phyloP scores from a whole-genome alignment of 1,140 invertebrate genomes.

The Subanguina moxae region DNA sequence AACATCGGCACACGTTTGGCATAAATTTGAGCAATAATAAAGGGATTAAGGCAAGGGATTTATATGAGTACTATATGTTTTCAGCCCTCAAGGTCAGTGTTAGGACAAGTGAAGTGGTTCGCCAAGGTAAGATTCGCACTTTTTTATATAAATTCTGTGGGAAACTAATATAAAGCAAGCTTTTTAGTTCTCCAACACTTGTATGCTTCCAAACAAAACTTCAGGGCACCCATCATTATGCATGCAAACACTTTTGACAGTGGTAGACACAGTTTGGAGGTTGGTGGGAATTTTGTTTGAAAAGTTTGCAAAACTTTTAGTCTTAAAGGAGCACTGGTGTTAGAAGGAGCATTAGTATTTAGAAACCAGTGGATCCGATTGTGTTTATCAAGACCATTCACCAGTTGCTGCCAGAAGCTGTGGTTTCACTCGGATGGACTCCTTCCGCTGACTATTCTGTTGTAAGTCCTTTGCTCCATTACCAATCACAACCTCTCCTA shows the following conservation, averaged over 20 bases:
- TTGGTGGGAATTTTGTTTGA: not conserved
- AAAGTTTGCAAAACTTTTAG: conserved; percentile 1
- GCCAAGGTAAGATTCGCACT: not conserved
- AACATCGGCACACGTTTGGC: too few species aligned
- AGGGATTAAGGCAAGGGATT: too few species aligned
- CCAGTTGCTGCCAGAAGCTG: conserved; percentile 42
- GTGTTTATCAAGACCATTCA: conserved; percentile 39
- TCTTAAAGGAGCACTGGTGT: not conserved
- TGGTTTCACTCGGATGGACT: conserved; percentile 48
- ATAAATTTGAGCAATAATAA: too few species aligned
- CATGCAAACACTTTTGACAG: conserved; percentile 42
- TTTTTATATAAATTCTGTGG: too few species aligned
- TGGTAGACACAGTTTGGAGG: conserved; percentile 17
- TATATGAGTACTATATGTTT: not conserved
- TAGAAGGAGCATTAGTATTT: not conserved
- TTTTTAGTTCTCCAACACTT: conserved; percentile 36
- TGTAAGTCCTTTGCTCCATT: conserved; percentile 5
- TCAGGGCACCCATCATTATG: conserved; percentile 43
- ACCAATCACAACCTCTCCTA: too few species aligned
- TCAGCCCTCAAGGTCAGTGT: conserved; percentile 44
- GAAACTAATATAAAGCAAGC: conserved; percentile 9
- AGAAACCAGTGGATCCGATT: conserved; percentile 41
- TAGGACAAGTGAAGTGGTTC: conserved; percentile 38
- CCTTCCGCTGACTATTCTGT: conserved; percentile 36
- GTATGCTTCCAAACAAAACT: conserved; percentile 37